phyloP scores from a whole-genome alignment of 1,140 invertebrate species.

The Drosophila leontia region DNA sequence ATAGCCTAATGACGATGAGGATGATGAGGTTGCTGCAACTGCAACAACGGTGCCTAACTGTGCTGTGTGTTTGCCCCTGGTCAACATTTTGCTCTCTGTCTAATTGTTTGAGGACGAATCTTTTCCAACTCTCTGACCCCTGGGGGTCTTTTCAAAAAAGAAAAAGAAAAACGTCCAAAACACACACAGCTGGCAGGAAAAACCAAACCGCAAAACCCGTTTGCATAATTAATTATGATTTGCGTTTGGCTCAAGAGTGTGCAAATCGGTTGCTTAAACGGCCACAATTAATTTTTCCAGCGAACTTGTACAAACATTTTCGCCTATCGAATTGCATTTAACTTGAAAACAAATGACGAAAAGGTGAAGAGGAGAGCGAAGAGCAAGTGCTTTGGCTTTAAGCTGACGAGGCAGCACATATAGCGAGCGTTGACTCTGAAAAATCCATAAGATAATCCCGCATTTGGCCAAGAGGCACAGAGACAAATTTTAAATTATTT shows the following conservation, averaged over 20 bases:
- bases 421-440: constrained; percentile 25
- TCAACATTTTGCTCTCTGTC: constrained; percentile 38
- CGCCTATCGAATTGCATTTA: constrained; percentile 71
- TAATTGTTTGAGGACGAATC: constrained; percentile 53
- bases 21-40: constrained; percentile 28
- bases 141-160: not conserved
- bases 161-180: not conserved
- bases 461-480: not conserved
- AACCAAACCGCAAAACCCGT: constrained; percentile 4
- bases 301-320: constrained; percentile 56
- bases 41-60: constrained; percentile 70
- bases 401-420: constrained; percentile 32
- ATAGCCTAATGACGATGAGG: constrained; percentile 16
- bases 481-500: not conserved
- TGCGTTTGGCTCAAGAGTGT: constrained; percentile 30
- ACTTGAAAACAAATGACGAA: constrained; percentile 48
- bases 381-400: constrained; percentile 6
- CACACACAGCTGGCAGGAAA: constrained; percentile 13
- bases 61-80: constrained; percentile 41
- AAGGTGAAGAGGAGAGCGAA: constrained; percentile 16
- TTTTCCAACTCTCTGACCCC: constrained; percentile 4
- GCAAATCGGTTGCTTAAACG: constrained; percentile 62
- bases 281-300: constrained; percentile 67
- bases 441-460: constrained; percentile 1
- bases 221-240: constrained; percentile 78